Base-by-base conservation (phyloP, 2,888 invertebrate genomes). In the Tachystola acroxantha region DNA sequence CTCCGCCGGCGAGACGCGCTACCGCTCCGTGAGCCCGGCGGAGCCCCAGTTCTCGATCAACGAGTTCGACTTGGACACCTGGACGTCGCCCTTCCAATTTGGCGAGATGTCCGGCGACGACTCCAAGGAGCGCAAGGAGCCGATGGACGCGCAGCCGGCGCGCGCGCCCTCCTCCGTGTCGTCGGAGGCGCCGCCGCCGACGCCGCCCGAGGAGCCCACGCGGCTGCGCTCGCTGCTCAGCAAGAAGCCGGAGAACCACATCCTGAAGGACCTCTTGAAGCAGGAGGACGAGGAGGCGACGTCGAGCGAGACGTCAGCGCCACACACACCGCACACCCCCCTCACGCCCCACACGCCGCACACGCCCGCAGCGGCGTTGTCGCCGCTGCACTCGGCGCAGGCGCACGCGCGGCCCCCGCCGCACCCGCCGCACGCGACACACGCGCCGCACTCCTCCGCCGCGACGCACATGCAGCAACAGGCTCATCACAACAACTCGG, bases 1-100 rank as follows among this genome's bases (percentile, higher is more conserved):
- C 0, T 73, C 76, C 19, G 47, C 65, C 29, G 70, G 84, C 36
- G 87, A 87, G 46, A 54, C 68, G 36, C 71, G 81, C 31, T 86
- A 76, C 51, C 79, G 79, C 5, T 42, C 74, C 31, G 78, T 88
- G 43, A 76, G 75, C 39, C 87, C 88, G 32, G 71, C 72, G 20
- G 87, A 88, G 36, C 71, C 77, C 36, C 67, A 70, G 35, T 87
- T 88, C 61, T 75, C 82, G 25, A 76, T 88, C 37, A 80, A 81
- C 53, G 93, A 93, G 55, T 90, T 92, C 70, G 92, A 92, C 55
- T 89, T 92, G 57, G 93, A 92, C 57, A 89, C 92, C 39, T 94
- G 86, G 73, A 71, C 80, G 62, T 57, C 89, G 50, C 55, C 68
- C 16, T 91, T 90, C 73, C 84, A 90, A 40, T 91, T 91, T 72